These are phyloP conservation scores for Chionomys nivalis DNA, from an alignment of 2,113 vertebrate genomes.

Conservation along the genomic window DNA sequence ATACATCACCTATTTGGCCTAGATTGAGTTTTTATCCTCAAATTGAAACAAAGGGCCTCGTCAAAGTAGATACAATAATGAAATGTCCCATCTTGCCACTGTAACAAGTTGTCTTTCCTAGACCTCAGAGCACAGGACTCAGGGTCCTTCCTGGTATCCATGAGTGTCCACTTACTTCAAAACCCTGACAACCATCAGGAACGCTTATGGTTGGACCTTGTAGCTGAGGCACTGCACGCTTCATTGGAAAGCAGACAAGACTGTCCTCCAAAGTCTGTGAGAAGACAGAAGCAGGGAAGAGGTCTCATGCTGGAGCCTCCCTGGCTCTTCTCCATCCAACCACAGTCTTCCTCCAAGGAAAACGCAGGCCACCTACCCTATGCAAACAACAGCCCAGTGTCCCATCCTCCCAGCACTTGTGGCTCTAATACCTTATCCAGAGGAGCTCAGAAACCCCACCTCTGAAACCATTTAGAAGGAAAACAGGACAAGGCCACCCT, in stretches of 20 bases:
- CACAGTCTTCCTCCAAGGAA: too few species aligned
- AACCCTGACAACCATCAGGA: background rate
- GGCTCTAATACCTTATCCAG: background rate
- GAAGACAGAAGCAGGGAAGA: background rate
- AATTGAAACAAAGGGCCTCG: slow-evolving; percentile 41
- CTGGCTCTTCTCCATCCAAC: background rate
- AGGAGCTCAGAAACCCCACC: background rate
- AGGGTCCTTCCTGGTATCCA: too few species aligned
- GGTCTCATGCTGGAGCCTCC: background rate
- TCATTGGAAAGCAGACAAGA: background rate
- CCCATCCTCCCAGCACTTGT: background rate
- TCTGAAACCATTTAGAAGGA: background rate
- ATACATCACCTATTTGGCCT: background rate
- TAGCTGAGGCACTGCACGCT: too few species aligned
- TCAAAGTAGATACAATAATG: background rate
- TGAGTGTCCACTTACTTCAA: background rate
- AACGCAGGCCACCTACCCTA: too few species aligned
- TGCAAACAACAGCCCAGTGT: background rate
- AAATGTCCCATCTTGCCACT: background rate
- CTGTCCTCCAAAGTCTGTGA: background rate
- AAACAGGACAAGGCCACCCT: background rate
- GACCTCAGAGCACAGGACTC: background rate
- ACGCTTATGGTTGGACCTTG: background rate
- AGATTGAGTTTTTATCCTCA: slow-evolving; percentile 39
- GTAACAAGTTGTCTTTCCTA: background rate